Base-by-base conservation (phyloP, 1,140 invertebrate genomes). In the Oryctes rhinoceros region DNA sequence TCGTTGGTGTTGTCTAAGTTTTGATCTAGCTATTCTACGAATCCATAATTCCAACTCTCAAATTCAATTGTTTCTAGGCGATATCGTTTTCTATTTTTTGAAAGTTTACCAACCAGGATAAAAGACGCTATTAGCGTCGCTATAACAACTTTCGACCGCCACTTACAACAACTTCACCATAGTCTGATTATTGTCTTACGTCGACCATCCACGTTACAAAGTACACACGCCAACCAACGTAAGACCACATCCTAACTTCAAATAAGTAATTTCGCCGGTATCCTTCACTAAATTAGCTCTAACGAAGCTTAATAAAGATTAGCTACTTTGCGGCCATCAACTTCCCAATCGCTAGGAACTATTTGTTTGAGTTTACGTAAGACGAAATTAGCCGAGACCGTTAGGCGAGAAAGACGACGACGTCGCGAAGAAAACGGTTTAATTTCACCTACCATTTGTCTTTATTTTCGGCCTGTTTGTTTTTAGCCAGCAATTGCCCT, bases 331-430 rank as follows among this genome's bases (percentile, higher is more conserved):
- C 7, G 65, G 35, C 65, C 35, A 71, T 71, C 65, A 30, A 35
- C 65, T 71, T 24, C 35, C 24, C 65, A 71, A 71, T 71, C 65
- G 35, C 20, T 20, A 30, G 7, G 65, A 71, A 71, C 65, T 71
- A 71, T 71, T 71, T 71, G 65, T 71, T 71, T 71, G 65, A 71
- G 65, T 71, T 71, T 71, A 71, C 18, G 65, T 24, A 71, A 71
- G 65, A 15, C 20, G 65, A 71, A 71, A 71, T 71, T 71, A 71
- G 65, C 10, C 65, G 20, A 15, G 24, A 35, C 24, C 65, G 24
- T 71, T 4, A 71, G 10, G 65, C 11, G 3, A 24, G 11, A 67
- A 30, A 15, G 18, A 13, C 2, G 30, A 67, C 18, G 65, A 71
- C 24, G 35, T 30, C 18, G 65, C 53, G 53, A 59, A 18, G 18